Evolutionary conservation across 2,888 invertebrate species (phyloP).

Genomic region (Coleophora deauratella): DNA sequence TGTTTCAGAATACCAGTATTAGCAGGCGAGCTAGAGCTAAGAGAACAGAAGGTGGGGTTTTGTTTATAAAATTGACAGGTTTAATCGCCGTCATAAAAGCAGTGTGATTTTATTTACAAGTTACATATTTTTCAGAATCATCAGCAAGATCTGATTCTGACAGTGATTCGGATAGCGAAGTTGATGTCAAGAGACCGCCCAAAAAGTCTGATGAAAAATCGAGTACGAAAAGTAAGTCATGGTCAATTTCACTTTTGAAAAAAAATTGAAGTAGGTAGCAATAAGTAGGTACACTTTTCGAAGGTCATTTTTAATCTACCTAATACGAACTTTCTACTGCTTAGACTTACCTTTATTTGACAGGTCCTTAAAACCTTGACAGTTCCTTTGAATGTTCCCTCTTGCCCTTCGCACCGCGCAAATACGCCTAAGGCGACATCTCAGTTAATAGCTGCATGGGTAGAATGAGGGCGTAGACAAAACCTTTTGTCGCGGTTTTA

Average conservation of each 20-base stretch:
- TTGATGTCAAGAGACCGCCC: conserved; percentile 52
- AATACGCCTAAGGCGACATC: too few species aligned
- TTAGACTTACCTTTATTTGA: too few species aligned
- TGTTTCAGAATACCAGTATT: conserved; percentile 63
- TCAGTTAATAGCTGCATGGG: too few species aligned
- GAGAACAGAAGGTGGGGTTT: conserved; percentile 47
- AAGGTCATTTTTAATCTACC: too few species aligned
- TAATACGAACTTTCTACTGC: too few species aligned
- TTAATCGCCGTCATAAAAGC: background rate
- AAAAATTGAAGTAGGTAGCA: too few species aligned
- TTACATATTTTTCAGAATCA: conserved; percentile 36
- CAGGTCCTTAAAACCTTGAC: too few species aligned
- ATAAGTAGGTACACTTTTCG: too few species aligned
- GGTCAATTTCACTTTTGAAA: background rate
- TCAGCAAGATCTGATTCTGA: conserved; percentile 61
- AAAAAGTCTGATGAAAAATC: conserved; percentile 58
- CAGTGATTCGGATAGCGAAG: conserved; percentile 70
- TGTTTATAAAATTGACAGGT: background rate
- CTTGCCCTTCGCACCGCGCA: too few species aligned
- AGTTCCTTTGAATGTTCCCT: too few species aligned
- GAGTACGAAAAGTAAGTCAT: conserved; percentile 39
- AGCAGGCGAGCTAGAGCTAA: conserved; percentile 53
- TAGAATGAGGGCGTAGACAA: too few species aligned
- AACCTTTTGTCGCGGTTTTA: too few species aligned
- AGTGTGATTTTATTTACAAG: background rate